Evolutionary conservation across 53 echinoderm and acorn worm species (phyloP).

Genomic region (Mesocentrotus franciscanus): DNA sequence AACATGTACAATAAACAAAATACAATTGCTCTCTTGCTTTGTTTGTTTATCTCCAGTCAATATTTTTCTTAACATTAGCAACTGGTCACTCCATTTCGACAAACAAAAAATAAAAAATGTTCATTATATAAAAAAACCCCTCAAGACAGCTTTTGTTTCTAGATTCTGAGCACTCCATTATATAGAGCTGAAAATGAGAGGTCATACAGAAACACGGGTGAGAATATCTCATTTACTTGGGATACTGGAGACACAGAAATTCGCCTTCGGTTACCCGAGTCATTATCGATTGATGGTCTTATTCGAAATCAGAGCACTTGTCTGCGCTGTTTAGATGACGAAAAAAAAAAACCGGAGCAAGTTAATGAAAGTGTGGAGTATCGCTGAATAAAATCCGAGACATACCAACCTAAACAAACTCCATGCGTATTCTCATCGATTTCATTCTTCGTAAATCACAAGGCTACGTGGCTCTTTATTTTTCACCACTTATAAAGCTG

Average conservation of each 20-base stretch:
- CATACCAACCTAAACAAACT: not conserved
- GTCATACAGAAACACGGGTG: not conserved
- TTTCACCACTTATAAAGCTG: not conserved
- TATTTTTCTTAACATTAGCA: not conserved
- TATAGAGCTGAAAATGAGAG: not conserved
- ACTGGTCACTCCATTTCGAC: not conserved
- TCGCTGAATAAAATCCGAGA: not conserved
- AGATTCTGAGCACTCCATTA: not conserved
- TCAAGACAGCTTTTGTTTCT: not conserved
- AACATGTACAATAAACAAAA: not conserved
- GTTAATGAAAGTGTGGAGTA: slow-evolving; percentile 7
- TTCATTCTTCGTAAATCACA: not conserved
- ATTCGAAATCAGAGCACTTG: slow-evolving; percentile 24
- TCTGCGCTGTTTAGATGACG: slow-evolving; percentile 5
- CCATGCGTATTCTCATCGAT: not conserved
- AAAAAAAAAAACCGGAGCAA: not conserved
- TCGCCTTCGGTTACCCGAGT: slow-evolving; percentile 9
- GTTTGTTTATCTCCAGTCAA: not conserved
- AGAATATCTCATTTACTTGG: not conserved
- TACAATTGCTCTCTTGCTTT: not conserved
- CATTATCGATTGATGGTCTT: slow-evolving; percentile 25
- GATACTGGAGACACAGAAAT: slow-evolving; percentile 7
- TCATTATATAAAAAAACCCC: not conserved
- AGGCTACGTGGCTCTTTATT: not conserved
- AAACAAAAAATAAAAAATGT: too few species aligned